phyloP scores from a whole-genome alignment of 2,888 invertebrate species.

The Deilephila elpenor region DNA sequence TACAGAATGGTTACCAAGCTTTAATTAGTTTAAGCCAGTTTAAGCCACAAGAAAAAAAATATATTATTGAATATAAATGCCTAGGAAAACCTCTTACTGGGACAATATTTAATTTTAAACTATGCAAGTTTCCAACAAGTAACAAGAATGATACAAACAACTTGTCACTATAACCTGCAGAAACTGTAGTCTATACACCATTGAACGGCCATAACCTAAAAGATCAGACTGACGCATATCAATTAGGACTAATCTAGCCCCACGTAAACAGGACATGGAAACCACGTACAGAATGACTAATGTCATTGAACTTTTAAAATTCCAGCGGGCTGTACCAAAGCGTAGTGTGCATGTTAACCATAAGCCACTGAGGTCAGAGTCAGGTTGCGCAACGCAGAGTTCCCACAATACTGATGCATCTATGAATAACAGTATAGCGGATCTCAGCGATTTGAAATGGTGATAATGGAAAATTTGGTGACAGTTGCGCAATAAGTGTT shows the following conservation, averaged over 20 bases:
- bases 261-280: conserved; percentile 23
- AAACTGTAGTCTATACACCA: not conserved
- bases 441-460: not conserved
- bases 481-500: not conserved
- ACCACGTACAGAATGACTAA: conserved; percentile 21
- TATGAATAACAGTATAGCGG: not conserved
- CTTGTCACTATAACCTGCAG: not conserved
- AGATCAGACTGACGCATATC: conserved; percentile 1
- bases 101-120: no score
- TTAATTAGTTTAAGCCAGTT: no score
- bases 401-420: conserved; percentile 11
- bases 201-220: conserved; percentile 2
- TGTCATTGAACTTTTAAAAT: conserved; percentile 27
- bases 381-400: conserved; percentile 31
- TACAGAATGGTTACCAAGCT: no score
- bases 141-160: no score
- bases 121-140: no score
- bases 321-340: conserved; percentile 23
- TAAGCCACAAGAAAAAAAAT: no score
- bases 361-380: conserved; percentile 28
- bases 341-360: conserved; percentile 28
- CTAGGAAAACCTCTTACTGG: no score
- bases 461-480: not conserved
- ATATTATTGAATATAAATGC: no score
- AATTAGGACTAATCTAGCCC: not conserved